phyloP scores from a whole-genome alignment of 2,797 vertebrate genomes.

The Gymnothorax reevesii region DNA sequence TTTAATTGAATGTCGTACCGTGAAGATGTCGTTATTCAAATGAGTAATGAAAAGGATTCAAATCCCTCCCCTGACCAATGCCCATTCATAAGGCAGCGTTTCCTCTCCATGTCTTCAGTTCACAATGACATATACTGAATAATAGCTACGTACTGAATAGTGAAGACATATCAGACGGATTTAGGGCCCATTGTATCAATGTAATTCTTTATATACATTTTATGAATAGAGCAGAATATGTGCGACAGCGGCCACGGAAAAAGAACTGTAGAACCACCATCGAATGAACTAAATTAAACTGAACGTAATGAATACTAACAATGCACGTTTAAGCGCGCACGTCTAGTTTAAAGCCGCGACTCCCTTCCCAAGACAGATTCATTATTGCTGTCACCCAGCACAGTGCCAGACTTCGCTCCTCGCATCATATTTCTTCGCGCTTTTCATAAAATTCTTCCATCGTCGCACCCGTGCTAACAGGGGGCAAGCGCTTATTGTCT shows the following conservation, averaged over 20 bases:
- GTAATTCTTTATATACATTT: too few relatives aligned
- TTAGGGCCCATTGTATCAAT: too few relatives aligned
- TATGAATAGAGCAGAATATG: background rate
- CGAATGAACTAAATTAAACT: background rate
- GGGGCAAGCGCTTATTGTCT: background rate
- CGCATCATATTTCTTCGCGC: background rate
- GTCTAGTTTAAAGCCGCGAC: background rate
- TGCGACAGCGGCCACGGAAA: background rate
- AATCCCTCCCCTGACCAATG: too few relatives aligned
- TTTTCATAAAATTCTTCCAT: background rate
- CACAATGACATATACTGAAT: background rate
- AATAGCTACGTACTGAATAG: background rate
- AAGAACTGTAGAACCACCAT: background rate
- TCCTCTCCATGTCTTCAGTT: background rate
- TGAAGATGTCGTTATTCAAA: too few relatives aligned
- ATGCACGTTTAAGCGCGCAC: background rate
- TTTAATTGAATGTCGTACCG: too few relatives aligned
- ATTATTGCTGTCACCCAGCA: background rate
- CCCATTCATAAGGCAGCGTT: background rate
- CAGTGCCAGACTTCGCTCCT: background rate
- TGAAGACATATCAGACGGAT: background rate
- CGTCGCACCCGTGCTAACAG: background rate
- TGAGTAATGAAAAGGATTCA: too few relatives aligned
- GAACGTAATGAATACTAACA: background rate
- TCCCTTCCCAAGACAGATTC: background rate